Evolutionary conservation across 2,888 invertebrate genomes (phyloP), one percentile per base, ranked within the genome.

Genomic region (Vesta saturnalis): DNA sequence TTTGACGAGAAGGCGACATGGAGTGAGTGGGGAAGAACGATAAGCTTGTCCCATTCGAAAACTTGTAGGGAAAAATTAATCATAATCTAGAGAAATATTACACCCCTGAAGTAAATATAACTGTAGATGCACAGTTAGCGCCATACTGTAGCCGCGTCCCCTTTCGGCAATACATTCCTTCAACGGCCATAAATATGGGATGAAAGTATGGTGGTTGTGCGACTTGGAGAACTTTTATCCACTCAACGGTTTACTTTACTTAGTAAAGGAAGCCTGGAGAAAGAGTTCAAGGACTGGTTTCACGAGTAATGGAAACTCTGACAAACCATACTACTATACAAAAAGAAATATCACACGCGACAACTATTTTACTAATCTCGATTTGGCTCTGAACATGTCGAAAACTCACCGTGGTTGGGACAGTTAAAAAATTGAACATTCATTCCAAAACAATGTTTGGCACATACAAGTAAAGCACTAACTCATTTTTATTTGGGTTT

Each of bases 101-200:
- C 56, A 59, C 64, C 16, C 69, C 64, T 19, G 60, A 60, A 64
- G 60, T 60, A 65, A 64, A 68, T 56, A 19, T 64, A 23, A 54
- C 46, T 12, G 30, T 70, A 30, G 60, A 68, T 55, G 60, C 64
- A 47, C 70, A 70, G 43, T 30, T 64, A 15, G 55, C 64, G 35
- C 59, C 64, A 60, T 69, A 57, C 60, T 19, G 23, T 16, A 59
- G 62, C 47, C 43, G 61, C n/a, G 55, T 63, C 21, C 35, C 49
- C 14, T 69, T 69, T 57, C 54, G 58, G 39, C 66, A 69, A 21
- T 69, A 71, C 22, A 46, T 71, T 39, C 54, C 71, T 12, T 58
- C 47, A 30, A 71, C 62, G 10, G 6, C 30, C 6, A 30, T 30
- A 30, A 30, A 10, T 30, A 30, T 65, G n/a, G n/a, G n/a, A n/a